These are phyloP conservation scores for Polypedilum pembai DNA, from an alignment of 1,140 invertebrate species.

Conservation along the genomic window DNA sequence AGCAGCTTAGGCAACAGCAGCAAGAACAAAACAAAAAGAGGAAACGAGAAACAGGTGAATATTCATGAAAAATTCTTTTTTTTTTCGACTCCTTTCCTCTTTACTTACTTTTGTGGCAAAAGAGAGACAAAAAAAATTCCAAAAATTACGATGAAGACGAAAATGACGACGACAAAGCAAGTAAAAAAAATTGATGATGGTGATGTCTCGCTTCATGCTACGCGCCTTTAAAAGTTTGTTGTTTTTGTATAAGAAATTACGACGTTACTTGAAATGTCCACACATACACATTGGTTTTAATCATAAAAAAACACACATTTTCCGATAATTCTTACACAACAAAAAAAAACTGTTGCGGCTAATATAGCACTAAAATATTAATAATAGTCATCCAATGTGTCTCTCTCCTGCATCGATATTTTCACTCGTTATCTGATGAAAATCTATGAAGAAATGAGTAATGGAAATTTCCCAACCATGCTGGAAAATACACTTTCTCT, in stretches of 20 bases:
- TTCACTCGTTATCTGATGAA: neutral
- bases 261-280: neutral
- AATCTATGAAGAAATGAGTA: neutral
- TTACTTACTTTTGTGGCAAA: neutral
- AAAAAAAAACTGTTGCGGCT: too few relatives aligned
- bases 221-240: slow-evolving; percentile 1
- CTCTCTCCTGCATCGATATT: too few relatives aligned
- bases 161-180: too few relatives aligned
- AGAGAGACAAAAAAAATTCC: neutral
- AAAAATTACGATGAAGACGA: too few relatives aligned
- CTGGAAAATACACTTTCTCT: neutral
- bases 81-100: neutral
- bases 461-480: slow-evolving; percentile 22
- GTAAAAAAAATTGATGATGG: neutral
- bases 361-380: too few relatives aligned
- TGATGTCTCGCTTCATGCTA: slow-evolving; percentile 4
- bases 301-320: too few relatives aligned
- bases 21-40: slow-evolving; percentile 27
- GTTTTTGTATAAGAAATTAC: slow-evolving; percentile 13
- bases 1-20: slow-evolving; percentile 17
- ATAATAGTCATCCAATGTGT: too few relatives aligned
- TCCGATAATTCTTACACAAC: too few relatives aligned
- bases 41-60: slow-evolving; percentile 26
- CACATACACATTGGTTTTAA: too few relatives aligned
- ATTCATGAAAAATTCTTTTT: neutral